Conservation (phyloP, 1,140 invertebrate species). For the Sinella curviseta region DNA sequence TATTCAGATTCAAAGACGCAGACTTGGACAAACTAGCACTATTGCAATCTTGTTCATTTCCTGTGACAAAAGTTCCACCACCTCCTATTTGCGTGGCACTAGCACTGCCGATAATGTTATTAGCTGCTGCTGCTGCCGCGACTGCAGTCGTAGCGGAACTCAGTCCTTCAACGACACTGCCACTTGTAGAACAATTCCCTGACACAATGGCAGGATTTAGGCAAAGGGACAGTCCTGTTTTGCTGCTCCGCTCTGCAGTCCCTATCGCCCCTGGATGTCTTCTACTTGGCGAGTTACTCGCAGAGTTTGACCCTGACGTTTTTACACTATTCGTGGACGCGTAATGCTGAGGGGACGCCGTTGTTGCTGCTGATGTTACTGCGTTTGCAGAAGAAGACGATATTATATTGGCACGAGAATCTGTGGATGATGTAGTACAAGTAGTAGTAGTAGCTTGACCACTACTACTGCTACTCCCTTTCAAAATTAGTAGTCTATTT, state of each 20-base stretch:
- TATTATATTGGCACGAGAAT: too few species aligned
- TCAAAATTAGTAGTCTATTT: background rate
- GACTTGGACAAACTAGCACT: background rate
- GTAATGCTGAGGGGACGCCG: background rate
- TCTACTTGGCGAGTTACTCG: conserved; percentile 7
- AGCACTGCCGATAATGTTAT: background rate
- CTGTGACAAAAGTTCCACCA: background rate
- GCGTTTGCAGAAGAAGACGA: too few species aligned
- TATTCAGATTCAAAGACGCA: conserved; percentile 1
- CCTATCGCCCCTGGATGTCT: background rate
- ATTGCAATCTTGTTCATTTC: background rate
- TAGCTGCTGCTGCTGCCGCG: background rate
- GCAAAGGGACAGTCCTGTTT: conserved; percentile 11
- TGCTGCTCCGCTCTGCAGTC: conserved; percentile 10
- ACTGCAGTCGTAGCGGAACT: background rate
- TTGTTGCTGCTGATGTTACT: background rate
- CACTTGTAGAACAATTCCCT: background rate
- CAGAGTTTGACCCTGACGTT: conserved; percentile 15
- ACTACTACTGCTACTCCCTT: too few species aligned
- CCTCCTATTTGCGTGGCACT: background rate
- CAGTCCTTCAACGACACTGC: background rate
- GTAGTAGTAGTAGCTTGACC: too few species aligned
- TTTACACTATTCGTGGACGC: background rate
- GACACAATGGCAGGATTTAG: background rate
- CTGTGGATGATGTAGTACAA: too few species aligned